Evolutionary conservation across 2,888 invertebrate species (phyloP), one percentile per base, ranked within the genome.

Genomic region (Oxytorus armatus): DNA sequence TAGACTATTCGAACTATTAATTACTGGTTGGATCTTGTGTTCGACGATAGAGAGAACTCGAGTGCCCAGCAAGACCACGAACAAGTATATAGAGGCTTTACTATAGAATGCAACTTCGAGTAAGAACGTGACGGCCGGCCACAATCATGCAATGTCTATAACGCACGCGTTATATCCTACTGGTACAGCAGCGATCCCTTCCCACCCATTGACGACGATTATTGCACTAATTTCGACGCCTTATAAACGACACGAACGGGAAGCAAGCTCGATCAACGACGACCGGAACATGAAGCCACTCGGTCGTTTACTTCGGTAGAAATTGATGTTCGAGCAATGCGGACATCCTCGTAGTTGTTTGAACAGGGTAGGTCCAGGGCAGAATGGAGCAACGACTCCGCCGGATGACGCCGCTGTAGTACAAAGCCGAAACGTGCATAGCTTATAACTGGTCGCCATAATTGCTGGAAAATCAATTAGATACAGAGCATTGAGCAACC

Each of bases 391-490:
- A 53, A 57, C 59, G 36, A 61, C 39, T 49, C 29, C 44, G 33
- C 10, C 23, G 11, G 11, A 25, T 53, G 44, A 29, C 29, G 8
- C 51, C 25, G 33, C 11, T 16, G 16, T 25, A 14, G 39, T 36
- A 36, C 70, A 33, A 7, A 59, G 4, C 66, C 49, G 42, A 29
- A 51, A 65, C 23, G 29, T 36, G 21, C 16, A n/a, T 36, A 3
- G n/a, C 21, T 51, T 21, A 2, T 14, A 23, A 25, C 39, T 55
- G 49, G 39, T 65, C 25, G 25, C 72, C 55, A 61, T 68, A 76
- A 77, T 77, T 77, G 68, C 47, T 73, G 23, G 33, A 68, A 80
- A 80, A 80, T 68, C 68, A 73, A 80, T 80, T 73, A 49, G 21
- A 68, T 49, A 44, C 47, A 29, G 39, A 51, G 29, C 14, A 73